Percentiles rank a stretch among this genome's conserved stretches.
Evolutionary conservation across 2,888 invertebrate species (phyloP).

Genomic region (Apotomis capreana): DNA sequence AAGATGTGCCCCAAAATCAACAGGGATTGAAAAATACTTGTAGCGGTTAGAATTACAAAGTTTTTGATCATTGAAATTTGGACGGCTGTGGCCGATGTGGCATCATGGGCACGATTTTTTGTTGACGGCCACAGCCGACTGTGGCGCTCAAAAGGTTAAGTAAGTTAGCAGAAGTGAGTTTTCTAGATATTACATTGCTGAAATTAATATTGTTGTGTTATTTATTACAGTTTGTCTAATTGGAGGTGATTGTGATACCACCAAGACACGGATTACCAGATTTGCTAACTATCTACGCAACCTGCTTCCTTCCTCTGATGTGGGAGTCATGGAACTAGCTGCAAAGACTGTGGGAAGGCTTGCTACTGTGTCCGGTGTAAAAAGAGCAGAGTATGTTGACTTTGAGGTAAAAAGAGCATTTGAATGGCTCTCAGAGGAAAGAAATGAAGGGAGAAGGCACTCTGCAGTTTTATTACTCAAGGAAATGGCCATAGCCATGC

Average conservation of each 20-base stretch:
- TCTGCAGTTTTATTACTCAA: conserved; percentile 96
- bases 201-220: background rate
- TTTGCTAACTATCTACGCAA: conserved; percentile 97
- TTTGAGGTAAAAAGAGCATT: conserved; percentile 98
- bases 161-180: too few relatives aligned
- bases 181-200: too few relatives aligned
- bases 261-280: conserved; percentile 93
- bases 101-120: too few relatives aligned
- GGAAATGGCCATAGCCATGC: conserved; percentile 97
- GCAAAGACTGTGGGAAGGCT: conserved; percentile 97
- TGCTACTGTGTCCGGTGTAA: conserved; percentile 95
- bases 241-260: conserved; percentile 96
- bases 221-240: conserved; percentile 91
- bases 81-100: too few relatives aligned
- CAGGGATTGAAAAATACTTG: too few relatives aligned
- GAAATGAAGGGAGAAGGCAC: conserved; percentile 95
- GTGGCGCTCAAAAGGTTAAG: too few relatives aligned
- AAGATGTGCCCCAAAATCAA: too few relatives aligned
- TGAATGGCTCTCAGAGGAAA: conserved; percentile 96
- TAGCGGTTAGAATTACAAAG: too few relatives aligned
- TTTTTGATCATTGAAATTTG: too few relatives aligned
- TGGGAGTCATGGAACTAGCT: conserved; percentile 97
- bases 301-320: conserved; percentile 94
- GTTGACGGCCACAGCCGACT: too few relatives aligned
- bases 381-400: conserved; percentile 98